Conservation (phyloP, 2,888 invertebrate species). For the Conops quadrifasciatus region DNA sequence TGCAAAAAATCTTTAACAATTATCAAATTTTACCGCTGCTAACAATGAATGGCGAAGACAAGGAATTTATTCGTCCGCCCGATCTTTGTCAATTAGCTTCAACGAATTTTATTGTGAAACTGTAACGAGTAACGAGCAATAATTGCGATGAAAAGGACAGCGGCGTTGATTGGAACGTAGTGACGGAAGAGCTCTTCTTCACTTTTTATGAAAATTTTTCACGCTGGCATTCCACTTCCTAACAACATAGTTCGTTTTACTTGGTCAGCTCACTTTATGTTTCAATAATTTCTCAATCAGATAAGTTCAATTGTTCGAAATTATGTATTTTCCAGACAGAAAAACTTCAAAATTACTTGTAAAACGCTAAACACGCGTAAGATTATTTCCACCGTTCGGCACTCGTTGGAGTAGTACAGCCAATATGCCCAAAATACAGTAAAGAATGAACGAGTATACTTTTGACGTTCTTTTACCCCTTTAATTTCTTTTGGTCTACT, state of each 20-base stretch:
- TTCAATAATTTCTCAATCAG: too few relatives aligned
- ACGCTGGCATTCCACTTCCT: background rate
- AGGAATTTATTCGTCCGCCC: background rate
- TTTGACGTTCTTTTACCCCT: too few relatives aligned
- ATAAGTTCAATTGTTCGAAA: too few relatives aligned
- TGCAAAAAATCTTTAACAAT: background rate
- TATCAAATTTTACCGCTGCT: conserved; percentile 13
- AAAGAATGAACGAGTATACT: too few relatives aligned
- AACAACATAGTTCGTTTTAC: background rate
- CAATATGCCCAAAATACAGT: too few relatives aligned
- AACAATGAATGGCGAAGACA: conserved; percentile 14
- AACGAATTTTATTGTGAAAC: conserved; percentile 8
- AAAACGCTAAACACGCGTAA: too few relatives aligned
- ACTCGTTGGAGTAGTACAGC: too few relatives aligned
- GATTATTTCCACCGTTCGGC: too few relatives aligned
- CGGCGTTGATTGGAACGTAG: background rate
- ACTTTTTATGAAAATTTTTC: background rate
- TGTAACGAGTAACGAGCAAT: conserved; percentile 24
- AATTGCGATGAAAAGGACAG: background rate
- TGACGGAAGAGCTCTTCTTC: background rate
- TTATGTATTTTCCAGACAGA: too few relatives aligned
- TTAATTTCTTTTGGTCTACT: too few relatives aligned
- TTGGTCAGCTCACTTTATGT: background rate
- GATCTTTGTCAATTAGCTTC: conserved; percentile 17
- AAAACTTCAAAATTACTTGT: too few relatives aligned